phyloP scores from a whole-genome alignment of 2,797 vertebrate species.

The Sus cebifrons region DNA sequence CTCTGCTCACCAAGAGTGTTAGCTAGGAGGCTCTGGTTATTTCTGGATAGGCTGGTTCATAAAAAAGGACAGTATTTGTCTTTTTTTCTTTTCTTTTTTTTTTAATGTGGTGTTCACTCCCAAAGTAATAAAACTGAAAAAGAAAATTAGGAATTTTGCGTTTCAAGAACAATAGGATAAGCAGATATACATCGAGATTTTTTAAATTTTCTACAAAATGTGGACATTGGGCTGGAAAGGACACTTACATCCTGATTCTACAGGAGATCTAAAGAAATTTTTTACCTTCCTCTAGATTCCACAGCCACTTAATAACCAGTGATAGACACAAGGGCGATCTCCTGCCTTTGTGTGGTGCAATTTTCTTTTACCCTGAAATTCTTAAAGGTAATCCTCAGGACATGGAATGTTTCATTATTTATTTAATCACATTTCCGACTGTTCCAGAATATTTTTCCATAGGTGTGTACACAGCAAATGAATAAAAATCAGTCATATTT shows the following conservation, averaged over 20 bases:
- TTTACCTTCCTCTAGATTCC: background rate
- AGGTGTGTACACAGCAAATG: background rate
- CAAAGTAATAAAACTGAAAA: background rate
- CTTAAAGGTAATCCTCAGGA: background rate
- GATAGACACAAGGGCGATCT: background rate
- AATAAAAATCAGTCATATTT: background rate
- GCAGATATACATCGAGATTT: background rate
- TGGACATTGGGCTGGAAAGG: background rate
- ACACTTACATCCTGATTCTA: background rate
- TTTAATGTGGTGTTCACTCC: background rate
- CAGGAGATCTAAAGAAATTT: background rate
- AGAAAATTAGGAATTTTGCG: background rate
- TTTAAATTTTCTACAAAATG: background rate
- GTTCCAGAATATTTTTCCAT: background rate
- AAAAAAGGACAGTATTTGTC: background rate
- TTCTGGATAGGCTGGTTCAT: background rate
- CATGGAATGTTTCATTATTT: conserved; percentile 34
- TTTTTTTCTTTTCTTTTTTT: background rate
- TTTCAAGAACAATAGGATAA: background rate
- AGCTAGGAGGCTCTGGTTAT: background rate
- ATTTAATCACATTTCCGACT: conserved; percentile 20
- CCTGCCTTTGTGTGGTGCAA: background rate
- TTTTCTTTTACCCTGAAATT: background rate
- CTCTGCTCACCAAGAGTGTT: background rate
- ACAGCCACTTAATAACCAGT: background rate